These are phyloP conservation scores for Odontophorus gujanensis DNA, from an alignment of 2,113 vertebrate genomes.

Conservation along the genomic window DNA sequence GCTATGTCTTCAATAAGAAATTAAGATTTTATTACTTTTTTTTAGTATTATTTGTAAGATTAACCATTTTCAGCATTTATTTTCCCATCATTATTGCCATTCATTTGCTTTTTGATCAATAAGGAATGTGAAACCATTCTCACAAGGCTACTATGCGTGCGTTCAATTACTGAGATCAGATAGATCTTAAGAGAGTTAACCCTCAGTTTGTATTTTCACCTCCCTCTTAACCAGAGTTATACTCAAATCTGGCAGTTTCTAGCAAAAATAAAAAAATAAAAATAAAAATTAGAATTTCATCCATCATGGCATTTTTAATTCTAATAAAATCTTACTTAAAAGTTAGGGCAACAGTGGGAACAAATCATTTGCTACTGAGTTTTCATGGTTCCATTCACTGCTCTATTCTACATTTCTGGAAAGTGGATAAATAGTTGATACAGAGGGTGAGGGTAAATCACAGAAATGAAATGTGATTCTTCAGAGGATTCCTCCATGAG, in stretches of 20 bases:
- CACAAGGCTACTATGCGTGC: neutral
- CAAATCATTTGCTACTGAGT: slow-evolving; percentile 32
- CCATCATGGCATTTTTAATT: slow-evolving; percentile 65
- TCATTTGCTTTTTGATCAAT: neutral
- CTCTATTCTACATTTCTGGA: slow-evolving; percentile 10
- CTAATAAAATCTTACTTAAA: slow-evolving; percentile 56
- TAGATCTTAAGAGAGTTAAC: slow-evolving; percentile 43
- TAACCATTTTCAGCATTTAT: neutral
- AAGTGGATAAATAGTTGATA: neutral
- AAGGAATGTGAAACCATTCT: neutral
- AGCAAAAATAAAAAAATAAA: neutral
- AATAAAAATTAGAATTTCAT: slow-evolving; percentile 36
- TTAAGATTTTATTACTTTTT: neutral
- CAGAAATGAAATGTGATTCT: neutral
- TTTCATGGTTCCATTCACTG: slow-evolving; percentile 45
- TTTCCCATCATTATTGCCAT: neutral
- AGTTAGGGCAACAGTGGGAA: slow-evolving; percentile 25
- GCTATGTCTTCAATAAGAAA: neutral
- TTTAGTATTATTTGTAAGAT: neutral
- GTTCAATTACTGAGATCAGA: slow-evolving; percentile 43
- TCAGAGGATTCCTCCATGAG: neutral
- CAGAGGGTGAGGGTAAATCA: neutral
- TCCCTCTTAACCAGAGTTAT: slow-evolving; percentile 27
- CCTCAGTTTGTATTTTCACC: neutral
- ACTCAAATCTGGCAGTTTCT: slow-evolving; percentile 56